phyloP scores from a whole-genome alignment of 1,140 invertebrate genomes.

The Rhopalosiphum maidis region DNA sequence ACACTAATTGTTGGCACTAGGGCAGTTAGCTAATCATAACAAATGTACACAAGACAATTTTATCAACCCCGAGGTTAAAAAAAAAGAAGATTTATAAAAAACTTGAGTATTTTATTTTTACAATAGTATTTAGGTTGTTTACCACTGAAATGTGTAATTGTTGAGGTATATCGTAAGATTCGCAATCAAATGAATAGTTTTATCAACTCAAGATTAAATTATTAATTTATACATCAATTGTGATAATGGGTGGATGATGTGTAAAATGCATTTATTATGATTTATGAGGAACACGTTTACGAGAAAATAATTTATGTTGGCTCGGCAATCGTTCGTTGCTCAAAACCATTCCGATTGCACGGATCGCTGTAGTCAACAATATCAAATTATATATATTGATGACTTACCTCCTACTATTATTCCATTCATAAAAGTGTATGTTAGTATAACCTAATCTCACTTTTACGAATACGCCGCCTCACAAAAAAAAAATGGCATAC shows the following conservation, averaged over 20 bases:
- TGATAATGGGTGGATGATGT: background rate
- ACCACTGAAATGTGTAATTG: background rate
- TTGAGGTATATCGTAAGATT: background rate
- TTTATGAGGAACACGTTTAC: background rate
- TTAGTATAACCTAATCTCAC: background rate
- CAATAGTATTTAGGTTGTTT: background rate
- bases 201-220: background rate
- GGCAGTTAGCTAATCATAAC: background rate
- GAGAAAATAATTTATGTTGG: background rate
- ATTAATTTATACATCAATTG: background rate
- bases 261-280: background rate
- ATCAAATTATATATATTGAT: background rate
- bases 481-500: background rate
- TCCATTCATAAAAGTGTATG: background rate
- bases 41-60: background rate
- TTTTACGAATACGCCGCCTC: background rate
- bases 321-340: background rate
- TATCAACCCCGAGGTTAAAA: background rate
- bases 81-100: background rate
- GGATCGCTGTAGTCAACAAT: background rate
- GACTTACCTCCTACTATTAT: background rate
- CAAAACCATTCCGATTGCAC: background rate
- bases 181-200: background rate
- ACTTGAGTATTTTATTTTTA: background rate
- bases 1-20: background rate